phyloP scores from a whole-genome alignment of 2,113 vertebrate genomes.

The Pseudorasbora parva region DNA sequence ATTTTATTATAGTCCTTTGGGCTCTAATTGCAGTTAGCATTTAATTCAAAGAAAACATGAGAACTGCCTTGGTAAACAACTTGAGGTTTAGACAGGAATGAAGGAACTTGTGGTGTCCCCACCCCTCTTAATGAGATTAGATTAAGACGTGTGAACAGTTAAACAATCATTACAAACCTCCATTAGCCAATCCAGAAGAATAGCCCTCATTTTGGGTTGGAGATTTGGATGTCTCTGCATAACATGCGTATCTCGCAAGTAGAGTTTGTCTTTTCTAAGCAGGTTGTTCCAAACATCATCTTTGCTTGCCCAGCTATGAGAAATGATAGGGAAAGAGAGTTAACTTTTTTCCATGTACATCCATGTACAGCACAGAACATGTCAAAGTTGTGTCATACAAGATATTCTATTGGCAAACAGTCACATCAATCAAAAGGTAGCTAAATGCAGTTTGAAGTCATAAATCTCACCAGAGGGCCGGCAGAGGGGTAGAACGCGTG shows the following conservation, averaged over 20 bases:
- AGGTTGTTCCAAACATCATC: conserved; percentile 96
- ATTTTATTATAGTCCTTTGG: too few relatives aligned
- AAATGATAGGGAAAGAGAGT: background rate
- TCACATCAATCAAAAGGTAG: background rate
- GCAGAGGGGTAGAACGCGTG: conserved; percentile 84
- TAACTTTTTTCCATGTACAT: background rate
- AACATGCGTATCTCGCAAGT: conserved; percentile 82
- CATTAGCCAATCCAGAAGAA: conserved; percentile 97
- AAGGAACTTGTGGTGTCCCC: background rate
- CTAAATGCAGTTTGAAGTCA: background rate
- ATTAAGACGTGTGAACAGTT: conserved; percentile 3
- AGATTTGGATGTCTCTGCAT: conserved; percentile 91
- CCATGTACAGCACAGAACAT: background rate
- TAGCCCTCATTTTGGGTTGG: conserved; percentile 91
- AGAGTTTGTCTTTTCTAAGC: conserved; percentile 87
- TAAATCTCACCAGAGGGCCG: conserved; percentile 82
- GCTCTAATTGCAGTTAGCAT: background rate
- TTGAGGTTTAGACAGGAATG: background rate
- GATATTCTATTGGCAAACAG: background rate
- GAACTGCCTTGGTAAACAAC: background rate
- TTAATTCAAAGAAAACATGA: background rate
- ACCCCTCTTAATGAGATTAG: conserved; percentile 24
- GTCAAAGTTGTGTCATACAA: background rate
- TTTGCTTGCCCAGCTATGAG: conserved; percentile 89
- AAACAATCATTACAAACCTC: conserved; percentile 79